A percentile compares a stretch with the other conserved stretches of the same genome.
Evolutionary conservation across 2,797 vertebrate genomes (phyloP).

Genomic region (Phrynocephalus vlangalii): DNA sequence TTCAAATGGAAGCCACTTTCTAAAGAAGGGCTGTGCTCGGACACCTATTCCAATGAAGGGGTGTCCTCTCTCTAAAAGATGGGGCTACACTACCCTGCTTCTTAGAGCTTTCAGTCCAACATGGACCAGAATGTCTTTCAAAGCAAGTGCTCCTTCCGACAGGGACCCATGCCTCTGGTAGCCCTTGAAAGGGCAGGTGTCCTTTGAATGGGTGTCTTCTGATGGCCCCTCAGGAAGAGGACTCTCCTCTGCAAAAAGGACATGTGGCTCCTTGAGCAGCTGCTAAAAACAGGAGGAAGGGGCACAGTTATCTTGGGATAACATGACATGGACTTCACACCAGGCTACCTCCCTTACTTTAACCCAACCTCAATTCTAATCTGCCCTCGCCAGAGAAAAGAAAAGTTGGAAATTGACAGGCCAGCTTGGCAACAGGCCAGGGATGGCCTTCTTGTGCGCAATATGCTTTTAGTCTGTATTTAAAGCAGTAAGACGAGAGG

Average conservation of each 20-base stretch:
- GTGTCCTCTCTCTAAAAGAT: not conserved
- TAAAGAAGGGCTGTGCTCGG: not conserved
- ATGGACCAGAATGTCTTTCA: too few species aligned
- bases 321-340: not conserved
- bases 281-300: not conserved
- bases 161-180: too few species aligned
- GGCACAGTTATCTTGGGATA: not conserved
- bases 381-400: slow-evolving; percentile 63
- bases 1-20: not conserved
- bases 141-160: too few species aligned
- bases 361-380: not conserved
- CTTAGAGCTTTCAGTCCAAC: too few species aligned
- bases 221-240: not conserved
- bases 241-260: not conserved
- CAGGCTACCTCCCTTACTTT: not conserved
- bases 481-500: slow-evolving; percentile 94
- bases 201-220: not conserved
- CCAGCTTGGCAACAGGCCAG: slow-evolving; percentile 85
- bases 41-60: not conserved
- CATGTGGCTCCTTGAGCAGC: not conserved
- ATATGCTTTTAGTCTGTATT: slow-evolving; percentile 94
- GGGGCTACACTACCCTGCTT: too few species aligned
- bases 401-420: slow-evolving; percentile 81
- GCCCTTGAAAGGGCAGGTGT: not conserved
- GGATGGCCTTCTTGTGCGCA: slow-evolving; percentile 85